Evolutionary conservation across 2,888 invertebrate genomes (phyloP), one percentile per base, ranked within the genome.

Genomic region (Macropis europaea): DNA sequence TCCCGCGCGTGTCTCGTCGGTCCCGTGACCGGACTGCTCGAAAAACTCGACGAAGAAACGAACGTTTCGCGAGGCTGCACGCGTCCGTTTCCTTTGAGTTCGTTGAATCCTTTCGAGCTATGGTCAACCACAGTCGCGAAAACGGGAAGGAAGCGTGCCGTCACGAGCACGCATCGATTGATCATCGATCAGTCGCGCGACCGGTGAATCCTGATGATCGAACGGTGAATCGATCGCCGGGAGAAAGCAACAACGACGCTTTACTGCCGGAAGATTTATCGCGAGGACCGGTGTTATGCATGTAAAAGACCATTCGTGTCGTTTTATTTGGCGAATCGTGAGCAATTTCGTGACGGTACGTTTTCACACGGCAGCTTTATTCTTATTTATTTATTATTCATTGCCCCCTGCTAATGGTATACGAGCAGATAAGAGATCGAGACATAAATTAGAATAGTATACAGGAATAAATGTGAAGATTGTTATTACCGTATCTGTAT

Each of bases 11-110:
- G 73, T 70, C 73, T 64, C 71, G 77, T 76, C 82, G 82, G 84
- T 83, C 85, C 79, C 83, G 81, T 85, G 86, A 85, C 83, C 84
- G 76, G 81, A 68, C 76, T 77, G 71, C 78, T 82, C 74, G 71
- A 68, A 68, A 57, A 74, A 45, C 24, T 24, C 52, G 45, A 30
- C 24, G 52, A 68, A 61, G 40, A 56, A 62, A 45, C 36, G 24
- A 13, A 36, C 17, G 28, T 34, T 15, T 45, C 28, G 34, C 50
- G 15, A 48, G 56, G 45, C 53, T 52, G 34, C 48, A 30, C 43
- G 5, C 38, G 56, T 36, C 53, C 64, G 64, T 75, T 66, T 61
- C 62, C 59, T 73, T 57, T 47, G 74, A 75, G 75, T 79, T 81
- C 82, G 77, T 78, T 76, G 80, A 78, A 77, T 76, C 73, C 73